A percentile compares a stretch with the other conserved stretches of the same genome.
Conservation (phyloP, 2,797 vertebrate genomes). For the Eidolon dupreanum region DNA sequence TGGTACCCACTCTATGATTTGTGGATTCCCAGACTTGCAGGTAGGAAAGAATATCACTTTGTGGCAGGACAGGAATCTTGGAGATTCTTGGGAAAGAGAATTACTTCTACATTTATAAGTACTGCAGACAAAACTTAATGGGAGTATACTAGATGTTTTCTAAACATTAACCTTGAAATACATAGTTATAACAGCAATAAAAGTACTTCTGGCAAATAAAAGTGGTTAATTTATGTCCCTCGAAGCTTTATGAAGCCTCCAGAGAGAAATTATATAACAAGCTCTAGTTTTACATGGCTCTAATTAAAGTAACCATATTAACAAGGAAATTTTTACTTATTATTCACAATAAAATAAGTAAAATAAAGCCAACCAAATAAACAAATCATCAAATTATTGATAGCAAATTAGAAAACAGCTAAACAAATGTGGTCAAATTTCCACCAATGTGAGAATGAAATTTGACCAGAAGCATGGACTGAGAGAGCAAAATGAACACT, state of each 20-base stretch:
- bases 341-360: not conserved
- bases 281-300: not conserved
- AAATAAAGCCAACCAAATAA: not conserved
- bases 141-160: not conserved
- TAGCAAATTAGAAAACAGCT: not conserved
- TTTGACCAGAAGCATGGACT: not conserved
- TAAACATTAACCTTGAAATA: not conserved
- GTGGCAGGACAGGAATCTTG: not conserved
- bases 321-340: not conserved
- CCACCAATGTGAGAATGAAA: not conserved
- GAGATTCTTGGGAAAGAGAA: not conserved
- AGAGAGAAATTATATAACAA: not conserved
- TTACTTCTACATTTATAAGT: not conserved
- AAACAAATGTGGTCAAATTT: not conserved
- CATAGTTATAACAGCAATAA: not conserved
- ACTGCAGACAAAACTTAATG: not conserved
- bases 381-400: not conserved
- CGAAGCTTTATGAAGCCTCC: not conserved
- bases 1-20: not conserved
- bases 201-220: not conserved
- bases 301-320: not conserved
- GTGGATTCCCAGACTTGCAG: not conserved
- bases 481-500: not conserved
- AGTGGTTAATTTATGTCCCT: not conserved
- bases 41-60: not conserved